Percentiles rank a stretch among this genome's conserved stretches.
These are phyloP conservation scores for Vidua macroura DNA, from an alignment of 2,113 vertebrate species.

Conservation along the genomic window DNA sequence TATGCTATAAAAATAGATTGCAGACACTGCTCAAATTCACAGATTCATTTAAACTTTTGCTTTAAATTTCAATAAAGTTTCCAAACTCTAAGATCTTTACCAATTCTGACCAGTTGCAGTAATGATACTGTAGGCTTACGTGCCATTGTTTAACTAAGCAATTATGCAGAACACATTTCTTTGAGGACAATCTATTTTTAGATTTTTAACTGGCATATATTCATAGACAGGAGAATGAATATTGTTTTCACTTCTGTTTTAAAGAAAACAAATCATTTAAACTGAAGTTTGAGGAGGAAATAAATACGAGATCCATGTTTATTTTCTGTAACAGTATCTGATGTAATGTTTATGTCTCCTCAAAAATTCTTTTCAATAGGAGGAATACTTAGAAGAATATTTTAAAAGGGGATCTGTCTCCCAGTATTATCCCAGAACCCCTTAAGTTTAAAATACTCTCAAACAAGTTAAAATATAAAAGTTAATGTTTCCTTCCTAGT, in stretches of 20 bases:
- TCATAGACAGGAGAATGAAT: neutral
- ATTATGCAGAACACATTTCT: neutral
- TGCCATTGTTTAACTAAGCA: neutral
- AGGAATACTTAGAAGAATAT: neutral
- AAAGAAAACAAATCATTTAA: neutral
- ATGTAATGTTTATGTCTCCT: neutral
- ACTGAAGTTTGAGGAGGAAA: neutral
- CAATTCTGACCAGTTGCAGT: neutral
- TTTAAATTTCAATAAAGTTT: neutral
- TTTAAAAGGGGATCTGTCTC: accelerated
- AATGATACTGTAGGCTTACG: neutral
- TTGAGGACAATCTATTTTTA: neutral
- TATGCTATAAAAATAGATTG: neutral
- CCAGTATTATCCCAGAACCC: neutral
- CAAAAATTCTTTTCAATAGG: neutral
- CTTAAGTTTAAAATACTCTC: neutral
- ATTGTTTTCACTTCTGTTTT: neutral
- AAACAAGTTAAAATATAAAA: neutral
- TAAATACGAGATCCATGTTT: neutral
- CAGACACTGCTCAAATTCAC: neutral
- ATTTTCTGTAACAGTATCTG: neutral
- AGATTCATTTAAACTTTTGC: neutral
- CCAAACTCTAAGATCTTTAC: neutral
- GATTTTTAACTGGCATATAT: neutral
- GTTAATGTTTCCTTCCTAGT: neutral